Conservation (phyloP, 2,888 invertebrate genomes). For the Cephus pygmeus region DNA sequence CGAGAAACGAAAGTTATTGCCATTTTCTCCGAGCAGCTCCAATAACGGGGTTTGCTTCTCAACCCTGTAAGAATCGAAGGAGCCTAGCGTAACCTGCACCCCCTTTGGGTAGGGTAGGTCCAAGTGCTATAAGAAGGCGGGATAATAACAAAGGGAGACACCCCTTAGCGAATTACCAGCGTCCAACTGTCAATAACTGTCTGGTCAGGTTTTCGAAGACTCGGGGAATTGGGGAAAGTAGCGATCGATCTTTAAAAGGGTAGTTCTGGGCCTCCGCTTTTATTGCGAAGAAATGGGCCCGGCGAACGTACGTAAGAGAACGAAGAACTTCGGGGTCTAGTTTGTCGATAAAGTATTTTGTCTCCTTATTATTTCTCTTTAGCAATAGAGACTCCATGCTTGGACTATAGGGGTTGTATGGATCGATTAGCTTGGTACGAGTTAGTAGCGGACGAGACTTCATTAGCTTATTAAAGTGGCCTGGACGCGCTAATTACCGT, state of each 20-base stretch:
- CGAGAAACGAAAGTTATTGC: slow-evolving; percentile 36
- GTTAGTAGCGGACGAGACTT: slow-evolving; percentile 10
- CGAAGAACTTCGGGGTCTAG: too few relatives aligned
- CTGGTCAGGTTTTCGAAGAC: neutral
- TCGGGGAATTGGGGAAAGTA: too few relatives aligned
- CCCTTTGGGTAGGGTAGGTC: neutral
- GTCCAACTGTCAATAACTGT: slow-evolving; percentile 32
- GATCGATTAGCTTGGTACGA: neutral
- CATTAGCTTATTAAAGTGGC: neutral
- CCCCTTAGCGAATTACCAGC: slow-evolving; percentile 18
- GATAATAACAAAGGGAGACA: neutral
- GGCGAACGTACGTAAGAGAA: neutral
- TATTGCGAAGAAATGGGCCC: neutral
- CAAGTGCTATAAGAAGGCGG: neutral
- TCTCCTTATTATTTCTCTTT: too few relatives aligned
- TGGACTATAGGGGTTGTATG: neutral
- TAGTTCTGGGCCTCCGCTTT: neutral
- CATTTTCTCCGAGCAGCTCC: slow-evolving; percentile 24
- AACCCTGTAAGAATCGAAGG: slow-evolving; percentile 12
- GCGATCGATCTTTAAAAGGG: too few relatives aligned
- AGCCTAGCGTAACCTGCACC: neutral
- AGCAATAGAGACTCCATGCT: neutral
- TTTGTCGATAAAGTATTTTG: too few relatives aligned
- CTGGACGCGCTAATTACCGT: neutral
- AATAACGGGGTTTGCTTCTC: slow-evolving; percentile 15